phyloP scores from a whole-genome alignment of 1,140 invertebrate genomes.

The Sarcophaga bullata region DNA sequence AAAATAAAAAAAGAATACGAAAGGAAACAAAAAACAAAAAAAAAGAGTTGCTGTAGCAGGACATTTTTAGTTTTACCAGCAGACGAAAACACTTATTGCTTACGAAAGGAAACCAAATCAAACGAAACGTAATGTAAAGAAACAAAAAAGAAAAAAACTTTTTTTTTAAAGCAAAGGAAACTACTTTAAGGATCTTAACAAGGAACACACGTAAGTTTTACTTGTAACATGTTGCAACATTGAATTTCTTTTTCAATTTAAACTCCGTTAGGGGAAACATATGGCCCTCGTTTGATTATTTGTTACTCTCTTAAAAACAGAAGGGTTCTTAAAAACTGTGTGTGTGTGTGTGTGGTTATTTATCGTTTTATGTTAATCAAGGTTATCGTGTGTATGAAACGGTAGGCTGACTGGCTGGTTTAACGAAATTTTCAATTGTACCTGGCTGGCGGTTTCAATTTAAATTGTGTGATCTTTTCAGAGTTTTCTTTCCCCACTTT shows the following conservation, averaged over 20 bases:
- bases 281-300: not conserved
- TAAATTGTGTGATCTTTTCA: no score
- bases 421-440: no score
- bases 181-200: not conserved
- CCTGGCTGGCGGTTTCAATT: no score
- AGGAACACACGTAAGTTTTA: conserved; percentile 4
- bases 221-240: conserved; percentile 29
- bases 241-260: conserved; percentile 12
- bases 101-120: no score
- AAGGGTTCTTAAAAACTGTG: not conserved
- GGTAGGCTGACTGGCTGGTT: no score
- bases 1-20: not conserved
- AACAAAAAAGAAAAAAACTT: no score
- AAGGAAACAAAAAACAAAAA: not conserved
- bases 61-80: not conserved
- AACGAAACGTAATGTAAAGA: no score
- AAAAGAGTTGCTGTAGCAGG: not conserved
- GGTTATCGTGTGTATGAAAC: no score
- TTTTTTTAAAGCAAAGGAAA: not conserved
- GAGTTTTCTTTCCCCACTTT: no score
- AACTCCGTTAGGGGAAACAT: conserved; percentile 22
- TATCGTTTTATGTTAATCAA: no score
- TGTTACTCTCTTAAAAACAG: not conserved
- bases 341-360: no score
- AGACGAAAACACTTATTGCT: not conserved